Conservation (phyloP, 2,888 invertebrate genomes). For the Agriopis leucophaearia region DNA sequence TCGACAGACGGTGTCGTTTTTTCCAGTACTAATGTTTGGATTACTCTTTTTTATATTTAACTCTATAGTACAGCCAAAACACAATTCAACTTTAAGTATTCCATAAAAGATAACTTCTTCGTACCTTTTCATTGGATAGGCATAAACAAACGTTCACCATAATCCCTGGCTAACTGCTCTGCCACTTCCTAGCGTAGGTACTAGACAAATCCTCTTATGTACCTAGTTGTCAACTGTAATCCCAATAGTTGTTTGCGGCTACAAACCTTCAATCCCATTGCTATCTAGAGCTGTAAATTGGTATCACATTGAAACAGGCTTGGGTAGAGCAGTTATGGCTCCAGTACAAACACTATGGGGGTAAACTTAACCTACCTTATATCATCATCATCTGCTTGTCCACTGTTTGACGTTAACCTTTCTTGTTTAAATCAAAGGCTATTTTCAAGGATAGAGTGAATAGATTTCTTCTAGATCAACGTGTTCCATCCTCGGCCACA, state of each 20-base stretch:
- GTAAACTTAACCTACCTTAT: background rate
- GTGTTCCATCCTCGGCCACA: too few species aligned
- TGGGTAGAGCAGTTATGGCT: background rate
- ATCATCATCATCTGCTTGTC: too few species aligned
- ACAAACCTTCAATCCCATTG: conserved; percentile 27
- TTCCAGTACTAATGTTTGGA: too few species aligned
- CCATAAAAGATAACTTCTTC: background rate
- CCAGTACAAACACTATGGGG: too few species aligned
- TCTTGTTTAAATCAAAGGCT: too few species aligned
- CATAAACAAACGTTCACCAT: background rate
- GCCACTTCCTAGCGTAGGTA: conserved; percentile 5
- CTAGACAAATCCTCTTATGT: conserved; percentile 24
- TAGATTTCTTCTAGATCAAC: too few species aligned
- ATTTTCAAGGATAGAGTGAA: too few species aligned
- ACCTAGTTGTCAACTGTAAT: conserved; percentile 30
- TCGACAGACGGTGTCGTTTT: too few species aligned
- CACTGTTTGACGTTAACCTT: background rate
- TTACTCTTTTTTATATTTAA: too few species aligned
- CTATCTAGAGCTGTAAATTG: conserved; percentile 29
- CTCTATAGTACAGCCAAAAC: background rate
- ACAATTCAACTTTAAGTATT: background rate
- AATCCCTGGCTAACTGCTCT: background rate
- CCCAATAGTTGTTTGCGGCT: conserved; percentile 29
- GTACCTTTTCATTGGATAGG: background rate
- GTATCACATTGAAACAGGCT: conserved; percentile 16